These are phyloP conservation scores for Ganaspis sp. DNA, from an alignment of 1,140 invertebrate species.

Conservation along the genomic window DNA sequence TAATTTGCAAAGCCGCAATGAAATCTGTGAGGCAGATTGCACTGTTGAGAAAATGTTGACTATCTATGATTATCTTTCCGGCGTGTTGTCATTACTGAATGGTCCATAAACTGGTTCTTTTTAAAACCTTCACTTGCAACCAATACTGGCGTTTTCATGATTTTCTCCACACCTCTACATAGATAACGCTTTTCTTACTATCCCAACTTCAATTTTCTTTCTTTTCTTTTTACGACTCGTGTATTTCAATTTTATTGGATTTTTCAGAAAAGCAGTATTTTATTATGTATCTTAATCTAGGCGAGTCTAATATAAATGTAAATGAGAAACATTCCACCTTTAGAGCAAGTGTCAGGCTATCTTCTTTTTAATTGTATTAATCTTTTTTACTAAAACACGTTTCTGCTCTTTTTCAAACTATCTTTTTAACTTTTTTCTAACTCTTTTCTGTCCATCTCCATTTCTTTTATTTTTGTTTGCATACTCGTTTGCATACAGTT, in stretches of 20 bases:
- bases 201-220: neutral
- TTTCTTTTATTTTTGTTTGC: too few species aligned
- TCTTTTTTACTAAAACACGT: neutral
- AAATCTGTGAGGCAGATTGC: neutral
- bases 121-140: neutral
- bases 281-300: neutral
- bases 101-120: slow-evolving; percentile 5
- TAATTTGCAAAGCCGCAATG: neutral
- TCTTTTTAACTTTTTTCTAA: too few species aligned
- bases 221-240: neutral
- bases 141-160: neutral
- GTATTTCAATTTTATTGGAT: neutral
- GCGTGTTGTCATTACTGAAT: neutral
- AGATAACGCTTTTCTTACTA: neutral
- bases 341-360: neutral
- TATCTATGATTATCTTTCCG: slow-evolving; percentile 5
- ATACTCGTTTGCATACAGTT: too few species aligned
- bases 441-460: too few species aligned
- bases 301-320: neutral
- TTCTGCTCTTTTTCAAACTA: too few species aligned
- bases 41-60: neutral
- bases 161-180: neutral
- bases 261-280: neutral
- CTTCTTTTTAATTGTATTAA: neutral
- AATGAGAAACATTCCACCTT: neutral